Percentiles rank a stretch among this genome's conserved stretches.
Evolutionary conservation across 1,140 invertebrate species (phyloP).

Genomic region (Heliconius eleuchia): DNA sequence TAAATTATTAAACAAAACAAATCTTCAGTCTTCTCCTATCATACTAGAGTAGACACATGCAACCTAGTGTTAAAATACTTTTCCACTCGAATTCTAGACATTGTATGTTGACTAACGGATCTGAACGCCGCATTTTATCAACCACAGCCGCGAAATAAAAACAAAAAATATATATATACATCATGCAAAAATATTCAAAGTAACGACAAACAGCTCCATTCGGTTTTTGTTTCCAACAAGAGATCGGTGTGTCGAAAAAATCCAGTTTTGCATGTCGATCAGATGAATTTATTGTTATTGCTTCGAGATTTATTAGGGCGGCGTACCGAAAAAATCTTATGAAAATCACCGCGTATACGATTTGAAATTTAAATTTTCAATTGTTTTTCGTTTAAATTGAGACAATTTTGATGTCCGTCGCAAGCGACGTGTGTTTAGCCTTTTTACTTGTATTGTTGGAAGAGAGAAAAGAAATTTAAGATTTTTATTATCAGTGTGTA

Average conservation of each 20-base stretch:
- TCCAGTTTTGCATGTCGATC: conserved; percentile 79
- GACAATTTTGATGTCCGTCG: conserved; percentile 73
- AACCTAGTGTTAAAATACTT: background rate
- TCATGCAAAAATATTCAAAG: conserved; percentile 5
- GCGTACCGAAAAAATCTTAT: conserved; percentile 69
- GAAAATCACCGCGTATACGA: conserved; percentile 69
- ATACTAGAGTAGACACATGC: background rate
- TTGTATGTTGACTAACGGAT: background rate
- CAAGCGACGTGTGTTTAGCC: conserved; percentile 54
- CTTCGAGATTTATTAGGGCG: conserved; percentile 72
- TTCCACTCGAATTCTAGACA: background rate
- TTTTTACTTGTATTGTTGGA: background rate
- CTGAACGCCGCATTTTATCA: background rate
- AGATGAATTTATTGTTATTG: conserved; percentile 81
- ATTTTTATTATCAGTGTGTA: background rate
- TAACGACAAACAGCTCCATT: conserved; percentile 18
- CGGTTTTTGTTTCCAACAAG: conserved; percentile 39
- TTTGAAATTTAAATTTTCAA: conserved; percentile 77
- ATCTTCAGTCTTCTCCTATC: background rate
- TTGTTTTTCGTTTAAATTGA: conserved; percentile 76
- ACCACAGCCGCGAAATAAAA: background rate
- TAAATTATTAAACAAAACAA: too few relatives aligned
- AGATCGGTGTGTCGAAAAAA: conserved; percentile 67
- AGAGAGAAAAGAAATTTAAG: background rate
- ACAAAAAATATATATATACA: too few relatives aligned